Evolutionary conservation across 2,113 vertebrate species (phyloP).

Genomic region (Chaetura pelagica): DNA sequence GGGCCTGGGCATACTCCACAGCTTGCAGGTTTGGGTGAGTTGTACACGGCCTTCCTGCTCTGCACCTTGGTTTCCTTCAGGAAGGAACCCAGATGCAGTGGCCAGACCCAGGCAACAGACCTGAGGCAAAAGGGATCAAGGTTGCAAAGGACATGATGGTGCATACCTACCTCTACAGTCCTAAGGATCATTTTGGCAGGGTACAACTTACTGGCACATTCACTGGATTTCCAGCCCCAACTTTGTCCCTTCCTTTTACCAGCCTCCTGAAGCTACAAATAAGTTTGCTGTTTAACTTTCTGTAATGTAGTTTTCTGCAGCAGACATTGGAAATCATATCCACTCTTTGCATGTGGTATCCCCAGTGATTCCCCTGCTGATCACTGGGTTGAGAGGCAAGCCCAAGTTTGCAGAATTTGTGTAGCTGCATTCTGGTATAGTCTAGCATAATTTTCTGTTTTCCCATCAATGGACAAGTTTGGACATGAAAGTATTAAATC

Average conservation of each 20-base stretch:
- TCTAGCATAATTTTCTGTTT: slow-evolving; percentile 21
- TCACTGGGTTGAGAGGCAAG: not conserved
- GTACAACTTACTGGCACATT: not conserved
- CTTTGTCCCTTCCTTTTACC: not conserved
- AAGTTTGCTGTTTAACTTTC: not conserved
- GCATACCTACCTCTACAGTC: not conserved
- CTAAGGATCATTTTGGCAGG: not conserved
- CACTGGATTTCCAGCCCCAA: not conserved
- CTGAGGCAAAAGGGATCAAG: not conserved
- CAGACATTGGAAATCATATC: not conserved
- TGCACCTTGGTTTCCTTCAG: not conserved
- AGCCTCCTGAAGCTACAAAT: not conserved
- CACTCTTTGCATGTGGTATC: not conserved
- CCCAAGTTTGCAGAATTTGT: not conserved
- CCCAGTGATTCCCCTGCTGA: not conserved
- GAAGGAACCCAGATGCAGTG: not conserved
- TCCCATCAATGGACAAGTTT: slow-evolving; percentile 38
- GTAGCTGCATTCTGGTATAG: not conserved
- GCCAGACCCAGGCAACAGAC: not conserved
- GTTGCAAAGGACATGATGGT: not conserved
- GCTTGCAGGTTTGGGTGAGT: not conserved
- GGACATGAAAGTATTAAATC: slow-evolving; percentile 57
- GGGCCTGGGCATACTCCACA: not conserved
- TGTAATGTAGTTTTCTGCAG: not conserved
- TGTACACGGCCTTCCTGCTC: not conserved